A percentile compares a stretch with the other conserved stretches of the same genome.
These are phyloP conservation scores for Microcebus murinus DNA, from an alignment of 2,113 vertebrate species.

Conservation along the genomic window DNA sequence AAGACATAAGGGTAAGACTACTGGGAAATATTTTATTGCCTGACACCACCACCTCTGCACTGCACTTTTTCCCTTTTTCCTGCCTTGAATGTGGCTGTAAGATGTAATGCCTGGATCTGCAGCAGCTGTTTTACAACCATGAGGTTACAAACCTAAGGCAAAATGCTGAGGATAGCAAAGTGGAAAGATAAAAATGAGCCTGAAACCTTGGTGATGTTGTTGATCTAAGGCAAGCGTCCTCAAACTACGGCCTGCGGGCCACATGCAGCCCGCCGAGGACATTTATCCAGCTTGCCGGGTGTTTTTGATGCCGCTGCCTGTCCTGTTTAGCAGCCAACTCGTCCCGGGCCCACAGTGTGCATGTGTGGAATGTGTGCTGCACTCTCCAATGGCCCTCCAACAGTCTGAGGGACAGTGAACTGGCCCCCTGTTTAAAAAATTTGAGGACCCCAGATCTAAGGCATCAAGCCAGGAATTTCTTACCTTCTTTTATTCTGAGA, in stretches of 20 bases:
- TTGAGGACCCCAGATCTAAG: not conserved
- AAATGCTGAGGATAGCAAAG: constrained; percentile 4
- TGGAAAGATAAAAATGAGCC: not conserved
- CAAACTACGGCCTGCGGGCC: too few species aligned
- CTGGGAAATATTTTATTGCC: not conserved
- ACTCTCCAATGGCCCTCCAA: too few species aligned
- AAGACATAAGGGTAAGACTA: not conserved
- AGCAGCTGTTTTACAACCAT: not conserved
- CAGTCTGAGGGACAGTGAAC: too few species aligned
- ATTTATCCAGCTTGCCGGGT: too few species aligned
- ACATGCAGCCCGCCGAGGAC: too few species aligned
- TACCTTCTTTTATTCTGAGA: constrained; percentile 21
- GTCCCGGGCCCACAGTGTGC: too few species aligned
- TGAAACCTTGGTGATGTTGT: not conserved
- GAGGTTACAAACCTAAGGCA: constrained; percentile 17
- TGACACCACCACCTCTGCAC: not conserved
- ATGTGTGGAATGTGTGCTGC: too few species aligned
- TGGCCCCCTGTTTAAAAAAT: too few species aligned
- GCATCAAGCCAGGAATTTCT: not conserved
- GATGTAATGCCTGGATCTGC: not conserved
- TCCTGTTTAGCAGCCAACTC: too few species aligned
- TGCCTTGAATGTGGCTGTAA: not conserved
- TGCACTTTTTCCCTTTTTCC: not conserved
- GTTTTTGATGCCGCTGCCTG: too few species aligned
- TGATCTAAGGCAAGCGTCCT: not conserved